phyloP scores from a whole-genome alignment of 1,140 invertebrate genomes.

The Drosophila guanche region DNA sequence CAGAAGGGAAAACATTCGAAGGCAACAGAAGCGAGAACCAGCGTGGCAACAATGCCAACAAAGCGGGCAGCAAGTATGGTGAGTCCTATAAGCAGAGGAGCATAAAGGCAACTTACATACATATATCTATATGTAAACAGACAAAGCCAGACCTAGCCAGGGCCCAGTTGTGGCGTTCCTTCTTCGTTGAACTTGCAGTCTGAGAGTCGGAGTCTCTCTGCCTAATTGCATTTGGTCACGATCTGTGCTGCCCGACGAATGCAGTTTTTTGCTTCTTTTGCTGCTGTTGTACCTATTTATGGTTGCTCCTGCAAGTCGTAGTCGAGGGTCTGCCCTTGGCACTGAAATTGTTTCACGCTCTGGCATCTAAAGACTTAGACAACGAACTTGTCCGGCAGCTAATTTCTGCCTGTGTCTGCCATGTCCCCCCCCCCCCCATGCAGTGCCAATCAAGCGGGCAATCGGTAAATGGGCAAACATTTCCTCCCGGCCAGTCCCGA shows the following conservation, averaged over 20 bases:
- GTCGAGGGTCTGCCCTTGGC: constrained; percentile 65
- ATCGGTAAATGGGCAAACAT: constrained; percentile 54
- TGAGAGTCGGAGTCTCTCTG: constrained; percentile 34
- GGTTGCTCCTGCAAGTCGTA: constrained; percentile 37
- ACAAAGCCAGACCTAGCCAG: constrained; percentile 4
- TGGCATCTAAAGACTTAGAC: constrained; percentile 66
- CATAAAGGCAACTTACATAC: neutral
- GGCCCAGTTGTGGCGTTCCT: constrained; percentile 11
- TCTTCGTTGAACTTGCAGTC: constrained; percentile 12
- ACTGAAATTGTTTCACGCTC: constrained; percentile 66
- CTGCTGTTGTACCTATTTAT: constrained; percentile 32
- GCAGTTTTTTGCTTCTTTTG: constrained; percentile 34
- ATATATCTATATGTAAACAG: too few relatives aligned
- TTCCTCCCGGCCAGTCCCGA: constrained; percentile 53
- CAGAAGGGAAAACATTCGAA: constrained; percentile 25
- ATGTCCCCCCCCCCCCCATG: constrained; percentile 21
- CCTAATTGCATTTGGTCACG: constrained; percentile 80
- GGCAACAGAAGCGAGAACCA: constrained; percentile 19
- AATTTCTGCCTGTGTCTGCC: constrained; percentile 10
- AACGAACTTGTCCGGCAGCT: constrained; percentile 56
- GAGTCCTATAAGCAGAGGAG: constrained; percentile 56
- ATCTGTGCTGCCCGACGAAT: constrained; percentile 52
- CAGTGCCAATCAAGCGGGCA: constrained; percentile 61
- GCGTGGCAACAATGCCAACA: constrained; percentile 33
- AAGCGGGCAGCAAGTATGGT: constrained; percentile 73